Evolutionary conservation across 2,113 vertebrate species (phyloP), one percentile per base, ranked within the genome.

Genomic region (Grus americana): DNA sequence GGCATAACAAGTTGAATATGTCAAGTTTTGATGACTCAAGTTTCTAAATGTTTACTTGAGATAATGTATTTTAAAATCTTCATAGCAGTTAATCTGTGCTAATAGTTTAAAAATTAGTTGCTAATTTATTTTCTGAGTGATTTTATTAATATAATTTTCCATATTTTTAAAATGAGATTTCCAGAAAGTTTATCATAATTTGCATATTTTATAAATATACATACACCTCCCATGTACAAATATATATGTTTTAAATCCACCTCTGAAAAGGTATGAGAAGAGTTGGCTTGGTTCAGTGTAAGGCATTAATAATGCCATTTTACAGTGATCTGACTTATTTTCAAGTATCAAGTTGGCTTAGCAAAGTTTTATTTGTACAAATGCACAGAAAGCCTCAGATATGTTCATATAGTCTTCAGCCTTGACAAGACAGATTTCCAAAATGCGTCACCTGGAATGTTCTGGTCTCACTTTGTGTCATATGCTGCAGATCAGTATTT

Each of bases 231-330:
- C 21, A 5, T 8, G 13, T 57, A 5, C 10, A 62, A 23, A 42
- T 2, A 40, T 0, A 7, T 5, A 5, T 2, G 14, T 42, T 74
- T 50, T 9, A 59, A 36, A 42, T 42, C 12, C 34, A 19, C 6
- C 24, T 40, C 0, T 22, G 72, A 4, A 30, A 65, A 21, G 36
- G n/a, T 34, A 42, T 6, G 10, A 34, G 58, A 18, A 54, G 36
- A 32, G 32, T 70, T 63, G 68, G 1, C 17, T 58, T 86, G 57
- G 46, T 75, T 70, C 76, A 27, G 21, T n/a, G 42, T 5, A 7
- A 8, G 1, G 4, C 11, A 2, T n/a, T 9, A 50, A 34, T 13
- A n/a, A 54, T 29, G 19, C 12, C 7, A 30, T 65, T 82, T 49
- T 12, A 30, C 50, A 46, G 21, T 2, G 5, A 16, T 30, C 24